Evolutionary conservation across 2,888 invertebrate species (phyloP).

Genomic region (Megalurothrips usitatus): DNA sequence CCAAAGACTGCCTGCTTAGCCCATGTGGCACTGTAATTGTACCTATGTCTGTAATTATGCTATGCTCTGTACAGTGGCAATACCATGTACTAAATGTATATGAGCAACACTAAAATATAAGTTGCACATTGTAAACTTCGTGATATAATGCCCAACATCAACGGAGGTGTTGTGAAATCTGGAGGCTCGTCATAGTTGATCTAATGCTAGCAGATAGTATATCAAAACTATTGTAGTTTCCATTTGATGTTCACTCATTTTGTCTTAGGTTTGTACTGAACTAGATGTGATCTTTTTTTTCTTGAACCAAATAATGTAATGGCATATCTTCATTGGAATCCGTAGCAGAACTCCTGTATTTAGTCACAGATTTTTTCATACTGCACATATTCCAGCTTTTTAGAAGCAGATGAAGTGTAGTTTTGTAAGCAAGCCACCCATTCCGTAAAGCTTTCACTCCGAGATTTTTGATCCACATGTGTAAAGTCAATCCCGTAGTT

Average conservation of each 20-base stretch:
- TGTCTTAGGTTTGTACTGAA: slow-evolving; percentile 12
- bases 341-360: background rate
- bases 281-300: background rate
- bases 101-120: background rate
- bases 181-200: slow-evolving; percentile 8
- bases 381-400: background rate
- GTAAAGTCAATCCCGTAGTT: background rate
- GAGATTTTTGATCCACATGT: background rate
- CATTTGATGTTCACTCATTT: background rate
- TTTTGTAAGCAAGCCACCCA: background rate
- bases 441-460: background rate
- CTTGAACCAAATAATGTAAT: background rate
- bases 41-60: background rate
- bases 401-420: slow-evolving; percentile 1
- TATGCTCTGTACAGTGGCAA: background rate
- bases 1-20: slow-evolving; percentile 15
- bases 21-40: slow-evolving; percentile 6
- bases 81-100: background rate
- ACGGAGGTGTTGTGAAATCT: background rate
- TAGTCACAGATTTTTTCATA: background rate
- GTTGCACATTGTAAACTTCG: background rate
- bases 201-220: background rate
- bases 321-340: background rate
- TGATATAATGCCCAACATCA: background rate
- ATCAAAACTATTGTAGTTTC: background rate